Percentiles rank a stretch among this genome's conserved stretches.
These are phyloP conservation scores for Silurus asotus DNA, from an alignment of 2,113 vertebrate species.

Conservation along the genomic window DNA sequence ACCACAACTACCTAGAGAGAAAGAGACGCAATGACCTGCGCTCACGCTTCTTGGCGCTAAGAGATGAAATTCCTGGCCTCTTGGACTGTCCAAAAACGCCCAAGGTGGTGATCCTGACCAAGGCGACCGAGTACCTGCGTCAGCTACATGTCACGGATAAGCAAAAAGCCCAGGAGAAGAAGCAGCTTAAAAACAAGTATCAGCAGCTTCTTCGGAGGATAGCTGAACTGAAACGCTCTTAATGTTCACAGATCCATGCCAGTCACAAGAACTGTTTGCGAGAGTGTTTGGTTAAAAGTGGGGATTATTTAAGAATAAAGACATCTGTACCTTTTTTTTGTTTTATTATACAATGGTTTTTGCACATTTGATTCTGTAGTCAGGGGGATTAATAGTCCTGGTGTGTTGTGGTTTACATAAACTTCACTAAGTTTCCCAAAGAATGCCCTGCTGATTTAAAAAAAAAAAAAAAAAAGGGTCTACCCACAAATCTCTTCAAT, in stretches of 20 bases:
- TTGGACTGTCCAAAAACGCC: constrained; percentile 88
- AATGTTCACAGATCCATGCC: constrained; percentile 50
- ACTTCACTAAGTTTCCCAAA: constrained; percentile 46
- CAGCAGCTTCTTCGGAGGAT: constrained; percentile 85
- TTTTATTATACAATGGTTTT: constrained; percentile 62
- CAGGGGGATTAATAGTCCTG: constrained; percentile 50
- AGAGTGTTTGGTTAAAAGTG: background rate
- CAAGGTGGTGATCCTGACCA: constrained; percentile 93
- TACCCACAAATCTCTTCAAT: background rate
- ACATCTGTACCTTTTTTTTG: constrained; percentile 46
- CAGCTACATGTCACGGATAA: constrained; percentile 79
- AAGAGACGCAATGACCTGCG: constrained; percentile 92
- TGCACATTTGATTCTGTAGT: constrained; percentile 73
- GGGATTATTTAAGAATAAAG: constrained; percentile 46
- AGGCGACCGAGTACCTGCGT: constrained; percentile 88
- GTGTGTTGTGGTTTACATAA: constrained; percentile 30
- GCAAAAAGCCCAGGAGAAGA: constrained; percentile 83
- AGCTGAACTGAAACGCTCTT: constrained; percentile 83
- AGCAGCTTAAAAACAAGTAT: constrained; percentile 81
- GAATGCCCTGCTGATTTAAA: background rate
- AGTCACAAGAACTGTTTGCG: constrained; percentile 1
- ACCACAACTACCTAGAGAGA: constrained; percentile 93
- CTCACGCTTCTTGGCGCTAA: constrained; percentile 86
- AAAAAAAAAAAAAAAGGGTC: background rate
- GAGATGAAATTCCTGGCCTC: constrained; percentile 89